These are phyloP conservation scores for Nothobranchius kuhntae DNA, from an alignment of 2,113 vertebrate genomes.

Conservation along the genomic window DNA sequence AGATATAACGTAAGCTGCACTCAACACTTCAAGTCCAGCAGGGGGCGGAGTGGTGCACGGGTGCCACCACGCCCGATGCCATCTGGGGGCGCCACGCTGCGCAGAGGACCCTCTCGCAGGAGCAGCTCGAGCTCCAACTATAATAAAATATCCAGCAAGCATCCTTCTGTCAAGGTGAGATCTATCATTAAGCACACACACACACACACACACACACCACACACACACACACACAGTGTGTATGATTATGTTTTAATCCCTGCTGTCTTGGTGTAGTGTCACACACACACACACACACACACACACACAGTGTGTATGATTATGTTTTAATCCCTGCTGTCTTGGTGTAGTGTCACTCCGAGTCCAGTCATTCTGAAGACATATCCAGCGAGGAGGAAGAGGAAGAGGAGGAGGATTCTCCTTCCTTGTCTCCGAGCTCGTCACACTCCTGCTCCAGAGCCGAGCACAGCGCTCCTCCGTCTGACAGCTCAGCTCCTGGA, in stretches of 20 bases:
- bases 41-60: constrained; percentile 83
- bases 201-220: no score
- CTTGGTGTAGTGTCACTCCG: constrained; percentile 85
- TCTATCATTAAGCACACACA: not conserved
- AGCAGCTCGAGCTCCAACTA: constrained; percentile 86
- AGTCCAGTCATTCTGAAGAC: constrained; percentile 94
- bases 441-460: constrained; percentile 85
- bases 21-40: constrained; percentile 89
- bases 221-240: no score
- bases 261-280: constrained; percentile 71
- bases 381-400: constrained; percentile 94
- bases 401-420: constrained; percentile 83
- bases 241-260: not conserved
- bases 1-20: constrained; percentile 99
- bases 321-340: not conserved
- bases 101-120: constrained; percentile 87
- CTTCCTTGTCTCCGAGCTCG: constrained; percentile 90
- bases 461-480: constrained; percentile 80
- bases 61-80: constrained; percentile 79
- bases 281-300: no score
- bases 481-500: constrained; percentile 81
- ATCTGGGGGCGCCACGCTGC: constrained; percentile 67
- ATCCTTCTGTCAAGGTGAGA: constrained; percentile 86
- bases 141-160: constrained; percentile 87
- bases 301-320: no score